Evolutionary conservation across 2,888 invertebrate genomes (phyloP).

Genomic region (Patella depressa): DNA sequence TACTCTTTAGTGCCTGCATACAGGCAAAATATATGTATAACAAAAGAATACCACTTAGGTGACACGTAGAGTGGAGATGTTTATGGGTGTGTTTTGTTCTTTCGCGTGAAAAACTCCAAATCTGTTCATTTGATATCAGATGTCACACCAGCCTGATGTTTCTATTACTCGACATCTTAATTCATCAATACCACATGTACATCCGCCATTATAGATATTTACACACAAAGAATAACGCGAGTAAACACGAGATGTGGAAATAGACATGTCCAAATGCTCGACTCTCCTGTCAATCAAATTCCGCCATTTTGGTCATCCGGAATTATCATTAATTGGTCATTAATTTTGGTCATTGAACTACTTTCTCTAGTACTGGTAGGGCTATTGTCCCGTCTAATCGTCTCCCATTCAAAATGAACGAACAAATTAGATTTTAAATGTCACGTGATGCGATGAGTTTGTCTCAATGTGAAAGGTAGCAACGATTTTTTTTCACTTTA

Average conservation of each 20-base stretch:
- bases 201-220: constrained; percentile 9
- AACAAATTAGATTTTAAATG: constrained; percentile 5
- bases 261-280: constrained; percentile 5
- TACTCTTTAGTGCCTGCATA: too few relatives aligned
- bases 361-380: background rate
- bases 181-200: background rate
- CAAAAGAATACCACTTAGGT: too few relatives aligned
- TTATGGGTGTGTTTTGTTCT: too few relatives aligned
- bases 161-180: background rate
- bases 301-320: constrained; percentile 2
- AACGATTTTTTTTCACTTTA: background rate
- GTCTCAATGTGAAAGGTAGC: background rate
- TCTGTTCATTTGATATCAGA: background rate
- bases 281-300: constrained; percentile 4
- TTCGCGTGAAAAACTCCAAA: background rate
- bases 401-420: background rate
- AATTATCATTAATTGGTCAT: constrained; percentile 10
- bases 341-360: background rate
- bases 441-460: background rate
- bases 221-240: constrained; percentile 10
- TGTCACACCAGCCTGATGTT: background rate
- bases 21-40: too few relatives aligned
- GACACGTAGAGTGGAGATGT: too few relatives aligned
- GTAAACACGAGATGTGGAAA: constrained; percentile 11
- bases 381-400: background rate